These are phyloP conservation scores for Athalia circularis DNA, from an alignment of 2,888 invertebrate species.

Conservation along the genomic window DNA sequence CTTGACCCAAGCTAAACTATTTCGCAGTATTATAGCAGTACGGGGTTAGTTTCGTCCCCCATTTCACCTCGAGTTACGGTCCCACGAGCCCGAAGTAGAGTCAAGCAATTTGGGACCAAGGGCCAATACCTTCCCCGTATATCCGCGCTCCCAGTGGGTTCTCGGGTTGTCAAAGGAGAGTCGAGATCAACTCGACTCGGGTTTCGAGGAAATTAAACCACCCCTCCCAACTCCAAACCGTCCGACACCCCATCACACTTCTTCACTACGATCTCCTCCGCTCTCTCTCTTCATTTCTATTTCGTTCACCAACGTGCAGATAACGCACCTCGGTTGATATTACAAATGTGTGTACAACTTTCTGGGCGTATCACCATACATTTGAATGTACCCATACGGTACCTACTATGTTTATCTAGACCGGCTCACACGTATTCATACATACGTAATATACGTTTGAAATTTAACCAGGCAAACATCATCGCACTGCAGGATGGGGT, in stretches of 20 bases:
- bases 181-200: slow-evolving; percentile 62
- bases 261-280: background rate
- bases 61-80: slow-evolving; percentile 14
- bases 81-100: background rate
- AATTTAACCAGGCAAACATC: slow-evolving; percentile 36
- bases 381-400: background rate
- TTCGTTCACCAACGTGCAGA: slow-evolving; percentile 30
- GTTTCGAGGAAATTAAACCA: slow-evolving; percentile 68
- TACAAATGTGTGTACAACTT: background rate
- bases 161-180: slow-evolving; percentile 49
- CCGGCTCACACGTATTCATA: background rate
- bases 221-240: background rate
- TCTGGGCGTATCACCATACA: background rate
- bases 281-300: slow-evolving; percentile 18
- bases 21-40: background rate
- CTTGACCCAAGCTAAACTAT: slow-evolving; percentile 37
- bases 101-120: slow-evolving; percentile 21
- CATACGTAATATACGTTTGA: slow-evolving; percentile 7
- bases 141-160: background rate
- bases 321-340: slow-evolving; percentile 21
- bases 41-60: slow-evolving; percentile 31
- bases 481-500: background rate
- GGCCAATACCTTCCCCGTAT: slow-evolving; percentile 22
- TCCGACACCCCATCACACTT: background rate
- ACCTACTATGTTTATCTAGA: slow-evolving; percentile 25